Conservation (phyloP, 2,888 invertebrate genomes). For the Caenorhabditis imperialis region DNA sequence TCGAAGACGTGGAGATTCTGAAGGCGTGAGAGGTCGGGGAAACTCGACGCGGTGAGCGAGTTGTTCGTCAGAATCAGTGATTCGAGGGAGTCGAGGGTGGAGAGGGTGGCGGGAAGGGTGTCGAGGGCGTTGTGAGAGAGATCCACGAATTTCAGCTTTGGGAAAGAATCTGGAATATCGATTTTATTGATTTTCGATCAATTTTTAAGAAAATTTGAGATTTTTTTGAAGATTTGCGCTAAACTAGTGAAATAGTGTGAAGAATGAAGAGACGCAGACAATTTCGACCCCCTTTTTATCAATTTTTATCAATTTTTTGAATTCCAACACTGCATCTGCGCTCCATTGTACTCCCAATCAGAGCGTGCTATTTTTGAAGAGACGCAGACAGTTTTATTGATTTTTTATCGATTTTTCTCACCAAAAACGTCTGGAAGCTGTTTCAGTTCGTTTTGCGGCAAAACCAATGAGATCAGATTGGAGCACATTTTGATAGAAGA, state of each 20-base stretch:
- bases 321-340: no score
- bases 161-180: conserved; percentile 29
- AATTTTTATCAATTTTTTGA: no score
- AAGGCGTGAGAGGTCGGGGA: conserved; percentile 55
- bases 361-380: no score
- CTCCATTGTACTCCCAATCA: no score
- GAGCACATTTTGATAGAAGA: conserved; percentile 25
- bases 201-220: neutral
- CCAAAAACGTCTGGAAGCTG: conserved; percentile 53
- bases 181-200: no score
- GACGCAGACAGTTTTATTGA: no score
- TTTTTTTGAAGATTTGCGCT: no score
- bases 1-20: conserved; percentile 62
- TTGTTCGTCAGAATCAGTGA: conserved; percentile 63
- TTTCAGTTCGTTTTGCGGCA: conserved; percentile 48
- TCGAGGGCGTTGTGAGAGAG: conserved; percentile 59
- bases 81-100: conserved; percentile 55
- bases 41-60: conserved; percentile 28
- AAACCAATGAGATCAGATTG: conserved; percentile 39
- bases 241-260: no score
- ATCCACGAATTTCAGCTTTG: conserved; percentile 61
- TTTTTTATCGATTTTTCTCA: no score
- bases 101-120: conserved; percentile 52
- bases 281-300: no score
- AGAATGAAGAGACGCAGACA: no score